These are phyloP conservation scores for Rhimphoctona megacephalus DNA, from an alignment of 2,888 invertebrate genomes.

Conservation along the genomic window DNA sequence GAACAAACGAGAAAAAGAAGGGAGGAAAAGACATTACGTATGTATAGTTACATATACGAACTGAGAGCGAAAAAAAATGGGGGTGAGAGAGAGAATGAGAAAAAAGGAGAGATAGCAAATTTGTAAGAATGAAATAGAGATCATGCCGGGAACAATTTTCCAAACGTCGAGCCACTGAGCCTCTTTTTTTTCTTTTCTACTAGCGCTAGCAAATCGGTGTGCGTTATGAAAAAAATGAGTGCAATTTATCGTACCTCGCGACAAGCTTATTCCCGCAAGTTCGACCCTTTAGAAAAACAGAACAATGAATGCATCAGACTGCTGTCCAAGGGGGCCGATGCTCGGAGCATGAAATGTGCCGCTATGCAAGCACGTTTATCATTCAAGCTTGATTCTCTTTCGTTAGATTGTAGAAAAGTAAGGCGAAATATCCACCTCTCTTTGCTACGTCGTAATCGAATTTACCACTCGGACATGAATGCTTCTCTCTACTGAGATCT, in stretches of 20 bases:
- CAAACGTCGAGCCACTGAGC: conserved; percentile 43
- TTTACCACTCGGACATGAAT: conserved; percentile 63
- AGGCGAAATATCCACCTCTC: conserved; percentile 1
- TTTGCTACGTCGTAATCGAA: conserved; percentile 63
- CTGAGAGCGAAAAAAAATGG: neutral
- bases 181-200: conserved; percentile 14
- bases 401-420: conserved; percentile 3
- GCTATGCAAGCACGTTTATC: conserved; percentile 48
- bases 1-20: conserved; percentile 57
- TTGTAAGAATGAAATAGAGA: neutral
- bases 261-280: conserved; percentile 8
- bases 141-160: conserved; percentile 16
- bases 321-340: conserved; percentile 13
- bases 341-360: conserved; percentile 51
- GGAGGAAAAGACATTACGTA: conserved; percentile 49
- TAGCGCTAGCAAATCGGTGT: conserved; percentile 49
- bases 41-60: conserved; percentile 53
- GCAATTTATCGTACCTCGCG: conserved; percentile 54
- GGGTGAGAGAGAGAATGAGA: neutral
- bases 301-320: neutral
- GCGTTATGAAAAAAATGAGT: conserved; percentile 60
- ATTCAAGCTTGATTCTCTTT: conserved; percentile 51
- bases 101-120: neutral
- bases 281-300: neutral
- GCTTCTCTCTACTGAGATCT: conserved; percentile 36